Evolutionary conservation across 2,888 invertebrate species (phyloP), one percentile per base, ranked within the genome.

Genomic region (Nomada fabriciana): DNA sequence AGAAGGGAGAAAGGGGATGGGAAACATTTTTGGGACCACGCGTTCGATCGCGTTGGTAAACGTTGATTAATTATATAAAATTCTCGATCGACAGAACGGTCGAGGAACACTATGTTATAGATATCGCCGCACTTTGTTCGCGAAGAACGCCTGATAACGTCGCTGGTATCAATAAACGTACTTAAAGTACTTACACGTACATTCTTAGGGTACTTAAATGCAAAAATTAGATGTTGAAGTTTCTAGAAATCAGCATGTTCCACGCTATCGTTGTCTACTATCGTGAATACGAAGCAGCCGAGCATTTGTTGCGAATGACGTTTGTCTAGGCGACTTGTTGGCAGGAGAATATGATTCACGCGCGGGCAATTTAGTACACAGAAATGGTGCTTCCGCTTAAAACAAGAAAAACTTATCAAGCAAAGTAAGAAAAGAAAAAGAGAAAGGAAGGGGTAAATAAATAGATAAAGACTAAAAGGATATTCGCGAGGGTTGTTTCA

Each of bases 261-360:
- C 80, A 80, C 78, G 85, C 76, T 89, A 88, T 91, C 89, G 90
- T 91, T 90, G 91, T 91, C 90, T 91, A 90, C 87, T 90, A 90
- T 87, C 64, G 52, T 59, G 87, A 84, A 83, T 88, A 85, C 81
- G 84, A 85, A 80, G 84, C 81, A 87, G 69, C 86, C 85, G 29
- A 61, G 88, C 86, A 87, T 89, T 91, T 88, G 88, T 77, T 36
- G 36, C 36, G 36, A 36, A 36, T 36, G 36, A 36, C 36, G 7
- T 36, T 36, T 36, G 36, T 36, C 36, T 78, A 74, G 60, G 52
- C 47, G 42, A 72, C 53, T 47, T 36, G 36, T 36, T 36, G 36
- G 7, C 36, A 36, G 50, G 29, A 60, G 18, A 20, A 23, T 43
- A 67, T 36, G 59, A 59, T 29, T 61, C 53, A 69, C 61, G 52